Evolutionary conservation across 1,140 invertebrate genomes (phyloP).

Genomic region (Aricia agestis): DNA sequence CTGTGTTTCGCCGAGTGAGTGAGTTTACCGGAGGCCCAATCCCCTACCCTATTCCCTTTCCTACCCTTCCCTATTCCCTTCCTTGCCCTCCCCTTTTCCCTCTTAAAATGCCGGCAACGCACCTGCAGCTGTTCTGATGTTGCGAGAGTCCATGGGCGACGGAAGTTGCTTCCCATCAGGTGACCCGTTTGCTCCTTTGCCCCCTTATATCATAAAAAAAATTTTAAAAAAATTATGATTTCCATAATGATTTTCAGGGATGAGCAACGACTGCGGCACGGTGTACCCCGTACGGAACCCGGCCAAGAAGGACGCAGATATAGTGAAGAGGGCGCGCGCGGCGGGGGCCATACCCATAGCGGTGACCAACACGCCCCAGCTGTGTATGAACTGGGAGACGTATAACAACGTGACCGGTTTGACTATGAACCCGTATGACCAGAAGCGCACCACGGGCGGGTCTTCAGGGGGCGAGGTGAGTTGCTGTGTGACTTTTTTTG

Average conservation of each 20-base stretch:
- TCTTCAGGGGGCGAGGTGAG: conserved; percentile 86
- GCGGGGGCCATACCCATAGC: conserved; percentile 91
- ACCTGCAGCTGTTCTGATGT: too few relatives aligned
- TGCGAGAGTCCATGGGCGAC: too few relatives aligned
- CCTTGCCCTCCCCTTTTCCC: too few relatives aligned
- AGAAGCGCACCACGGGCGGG: conserved; percentile 83
- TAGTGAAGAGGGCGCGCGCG: conserved; percentile 80
- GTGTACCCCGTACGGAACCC: conserved; percentile 73
- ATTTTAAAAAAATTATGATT: too few relatives aligned
- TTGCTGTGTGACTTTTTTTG: conserved; percentile 22
- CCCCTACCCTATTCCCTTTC: too few relatives aligned
- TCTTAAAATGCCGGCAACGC: too few relatives aligned
- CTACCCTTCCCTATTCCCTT: too few relatives aligned
- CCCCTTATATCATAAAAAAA: too few relatives aligned
- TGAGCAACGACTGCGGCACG: conserved; percentile 77
- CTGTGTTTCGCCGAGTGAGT: too few relatives aligned
- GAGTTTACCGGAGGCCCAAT: too few relatives aligned
- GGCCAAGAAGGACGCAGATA: conserved; percentile 83
- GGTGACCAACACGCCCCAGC: conserved; percentile 94
- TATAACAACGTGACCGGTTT: conserved; percentile 91
- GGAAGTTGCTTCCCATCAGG: too few relatives aligned
- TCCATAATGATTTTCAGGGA: conserved; percentile 47
- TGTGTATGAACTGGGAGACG: conserved; percentile 94
- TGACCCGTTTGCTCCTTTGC: too few relatives aligned
- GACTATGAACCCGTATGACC: conserved; percentile 93